Conservation (phyloP, 1,140 invertebrate species). For the Neotoxoptera formosana region DNA sequence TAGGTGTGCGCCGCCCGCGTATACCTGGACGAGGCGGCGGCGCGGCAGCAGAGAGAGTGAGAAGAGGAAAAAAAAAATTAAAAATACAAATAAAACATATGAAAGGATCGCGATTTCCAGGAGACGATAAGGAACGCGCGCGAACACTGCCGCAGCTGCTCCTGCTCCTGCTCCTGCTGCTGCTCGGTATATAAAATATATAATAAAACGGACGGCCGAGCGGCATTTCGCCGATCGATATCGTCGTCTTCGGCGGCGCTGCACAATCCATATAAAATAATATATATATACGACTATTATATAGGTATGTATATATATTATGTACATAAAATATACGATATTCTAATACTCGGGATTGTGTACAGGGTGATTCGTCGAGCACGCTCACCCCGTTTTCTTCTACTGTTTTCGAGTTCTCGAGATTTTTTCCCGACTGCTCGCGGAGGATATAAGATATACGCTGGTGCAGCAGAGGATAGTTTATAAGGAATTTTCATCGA, state of each 20-base stretch:
- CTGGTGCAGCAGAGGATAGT: no score
- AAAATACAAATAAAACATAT: background rate
- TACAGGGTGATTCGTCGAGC: no score
- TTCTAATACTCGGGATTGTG: no score
- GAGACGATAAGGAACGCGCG: background rate
- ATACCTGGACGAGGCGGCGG: background rate
- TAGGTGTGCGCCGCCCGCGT: background rate
- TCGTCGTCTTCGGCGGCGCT: background rate
- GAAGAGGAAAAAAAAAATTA: background rate
- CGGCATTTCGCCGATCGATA: constrained; percentile 32
- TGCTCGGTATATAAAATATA: background rate
- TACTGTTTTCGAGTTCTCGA: no score
- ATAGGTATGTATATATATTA: no score
- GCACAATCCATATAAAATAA: constrained; percentile 6
- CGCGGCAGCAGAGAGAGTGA: no score
- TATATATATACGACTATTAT: no score
- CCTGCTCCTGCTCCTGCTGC: background rate
- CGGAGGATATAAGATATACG: no score
- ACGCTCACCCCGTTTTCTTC: no score
- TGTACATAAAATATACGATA: no score
- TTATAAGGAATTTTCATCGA: no score
- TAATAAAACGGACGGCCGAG: background rate
- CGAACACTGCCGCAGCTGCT: background rate
- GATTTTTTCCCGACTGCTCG: no score
- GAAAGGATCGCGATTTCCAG: constrained; percentile 15